These are phyloP conservation scores for Drosophila ogumai DNA, from an alignment of 1,140 invertebrate species.

Conservation along the genomic window DNA sequence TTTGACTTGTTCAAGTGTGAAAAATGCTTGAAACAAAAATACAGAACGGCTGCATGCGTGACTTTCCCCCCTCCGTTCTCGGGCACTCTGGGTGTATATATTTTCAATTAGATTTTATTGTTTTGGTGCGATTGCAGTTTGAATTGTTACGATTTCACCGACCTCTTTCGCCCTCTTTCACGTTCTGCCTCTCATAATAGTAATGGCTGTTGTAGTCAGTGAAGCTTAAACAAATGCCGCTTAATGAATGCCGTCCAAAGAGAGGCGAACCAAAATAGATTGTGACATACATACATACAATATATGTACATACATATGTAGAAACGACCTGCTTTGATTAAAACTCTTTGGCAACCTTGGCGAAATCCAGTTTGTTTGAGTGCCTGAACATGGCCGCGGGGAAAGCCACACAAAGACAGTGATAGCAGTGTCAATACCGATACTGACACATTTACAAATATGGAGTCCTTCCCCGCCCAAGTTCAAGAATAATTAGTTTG, in stretches of 20 bases:
- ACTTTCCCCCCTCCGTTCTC: conserved; percentile 12
- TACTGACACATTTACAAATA: conserved; percentile 11
- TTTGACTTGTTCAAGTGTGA: conserved; percentile 36
- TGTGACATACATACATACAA: conserved; percentile 6
- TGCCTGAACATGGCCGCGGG: conserved; percentile 60
- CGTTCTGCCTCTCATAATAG: conserved; percentile 43
- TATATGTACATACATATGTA: too few species aligned
- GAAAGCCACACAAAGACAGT: conserved; percentile 25
- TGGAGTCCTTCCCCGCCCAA: conserved; percentile 26
- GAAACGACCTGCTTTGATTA: conserved; percentile 45
- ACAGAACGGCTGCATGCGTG: conserved; percentile 19
- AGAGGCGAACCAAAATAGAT: not conserved
- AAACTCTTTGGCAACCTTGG: conserved; percentile 65
- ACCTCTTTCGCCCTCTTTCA: conserved; percentile 20
- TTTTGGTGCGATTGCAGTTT: conserved; percentile 71
- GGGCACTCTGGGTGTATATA: conserved; percentile 30
- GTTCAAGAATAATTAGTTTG: conserved; percentile 83
- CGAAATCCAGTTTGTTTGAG: conserved; percentile 49
- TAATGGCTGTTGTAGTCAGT: conserved; percentile 71
- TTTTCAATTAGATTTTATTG: conserved; percentile 80
- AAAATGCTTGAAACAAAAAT: conserved; percentile 17
- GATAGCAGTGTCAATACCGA: conserved; percentile 2
- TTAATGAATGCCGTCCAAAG: conserved; percentile 59
- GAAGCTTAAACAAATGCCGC: conserved; percentile 76
- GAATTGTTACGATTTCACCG: conserved; percentile 56